Evolutionary conservation across 2,797 vertebrate genomes (phyloP), one percentile per base, ranked within the genome.

Genomic region (Lindbergichthys nudifrons): DNA sequence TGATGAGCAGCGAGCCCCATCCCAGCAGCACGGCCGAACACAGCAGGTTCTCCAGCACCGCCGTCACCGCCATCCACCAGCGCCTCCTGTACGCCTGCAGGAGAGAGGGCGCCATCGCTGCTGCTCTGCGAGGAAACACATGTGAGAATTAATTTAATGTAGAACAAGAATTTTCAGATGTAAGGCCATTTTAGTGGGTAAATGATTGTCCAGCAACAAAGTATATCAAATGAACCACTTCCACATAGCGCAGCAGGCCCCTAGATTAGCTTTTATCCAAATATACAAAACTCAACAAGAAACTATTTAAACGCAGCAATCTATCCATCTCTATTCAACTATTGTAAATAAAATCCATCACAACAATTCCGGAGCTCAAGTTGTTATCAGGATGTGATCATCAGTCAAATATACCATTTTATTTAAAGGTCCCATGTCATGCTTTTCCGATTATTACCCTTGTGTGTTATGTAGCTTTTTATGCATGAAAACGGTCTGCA

Each of bases 1-100:
- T 98, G 85, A 98, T 96, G 66, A 98, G 96, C 82, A 98, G 88
- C 32, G 97, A 98, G 30, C 92, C 95, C 97, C 97, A 98, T 41
- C 97, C 97, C 36, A 98, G 91, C 50, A 98, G 93, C 66, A 98
- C 97, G 0, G 97, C 97, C 0, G 97, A 97, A 79, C 97, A 97
- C 80, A 96, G 93, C 69, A 98, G 93, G 77, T 98, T 98, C 80
- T 98, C 97, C 62, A 97, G 43, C 61, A 97, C 93, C 0, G 97
- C 97, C 0, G 96, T 96, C 85, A 94, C 85, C 0, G 96, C 97
- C 95, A 98, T 97, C 96, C 96, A 98, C 96, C 97, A 97, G 75
- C 97, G 96, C 83, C 97, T 91, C 60, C 73, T 80, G 83, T 94
- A 96, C 5, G 97, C 96, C 91, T 93, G 95, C 60, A 89, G 12